Evolutionary conservation across 2,797 vertebrate species (phyloP).

Genomic region (Chaunax sp.): DNA sequence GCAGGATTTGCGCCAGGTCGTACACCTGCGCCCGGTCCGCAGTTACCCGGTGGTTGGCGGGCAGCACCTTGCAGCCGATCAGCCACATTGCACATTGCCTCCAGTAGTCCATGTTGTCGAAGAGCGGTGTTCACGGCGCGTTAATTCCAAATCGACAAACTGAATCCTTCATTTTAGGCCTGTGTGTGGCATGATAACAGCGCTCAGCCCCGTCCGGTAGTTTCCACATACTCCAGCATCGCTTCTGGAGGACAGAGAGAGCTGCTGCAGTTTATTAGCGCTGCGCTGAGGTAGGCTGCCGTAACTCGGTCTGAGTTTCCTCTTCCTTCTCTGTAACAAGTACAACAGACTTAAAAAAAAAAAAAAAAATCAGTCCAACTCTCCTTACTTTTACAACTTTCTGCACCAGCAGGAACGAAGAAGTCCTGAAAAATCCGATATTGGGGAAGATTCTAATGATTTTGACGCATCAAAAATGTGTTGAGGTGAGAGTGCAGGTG

Average conservation of each 20-base stretch:
- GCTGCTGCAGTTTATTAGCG: conserved; percentile 36
- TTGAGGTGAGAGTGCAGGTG: too few relatives aligned
- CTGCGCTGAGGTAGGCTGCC: conserved; percentile 10
- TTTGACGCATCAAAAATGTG: too few relatives aligned
- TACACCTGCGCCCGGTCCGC: conserved; percentile 92
- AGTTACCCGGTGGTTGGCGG: conserved; percentile 89
- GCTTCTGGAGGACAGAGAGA: conserved; percentile 35
- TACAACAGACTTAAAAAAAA: too few relatives aligned
- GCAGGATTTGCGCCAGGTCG: conserved; percentile 93
- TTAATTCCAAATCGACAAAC: neutral
- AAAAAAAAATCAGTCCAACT: neutral
- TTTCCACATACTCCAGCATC: conserved; percentile 31
- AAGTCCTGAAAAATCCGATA: too few relatives aligned
- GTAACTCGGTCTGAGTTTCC: conserved; percentile 53
- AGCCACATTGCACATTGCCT: conserved; percentile 92
- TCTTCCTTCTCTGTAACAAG: conserved; percentile 45
- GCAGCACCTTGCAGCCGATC: conserved; percentile 92
- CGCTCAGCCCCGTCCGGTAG: neutral
- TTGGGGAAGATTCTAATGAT: too few relatives aligned
- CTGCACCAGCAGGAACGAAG: neutral
- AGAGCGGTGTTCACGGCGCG: neutral
- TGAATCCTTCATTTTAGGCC: conserved; percentile 7
- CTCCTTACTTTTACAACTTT: neutral
- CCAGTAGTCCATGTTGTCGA: conserved; percentile 89
- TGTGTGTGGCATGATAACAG: conserved; percentile 16